Base-by-base conservation (phyloP, 92 coral and sea anemone species). In the Siderastrea radians region DNA sequence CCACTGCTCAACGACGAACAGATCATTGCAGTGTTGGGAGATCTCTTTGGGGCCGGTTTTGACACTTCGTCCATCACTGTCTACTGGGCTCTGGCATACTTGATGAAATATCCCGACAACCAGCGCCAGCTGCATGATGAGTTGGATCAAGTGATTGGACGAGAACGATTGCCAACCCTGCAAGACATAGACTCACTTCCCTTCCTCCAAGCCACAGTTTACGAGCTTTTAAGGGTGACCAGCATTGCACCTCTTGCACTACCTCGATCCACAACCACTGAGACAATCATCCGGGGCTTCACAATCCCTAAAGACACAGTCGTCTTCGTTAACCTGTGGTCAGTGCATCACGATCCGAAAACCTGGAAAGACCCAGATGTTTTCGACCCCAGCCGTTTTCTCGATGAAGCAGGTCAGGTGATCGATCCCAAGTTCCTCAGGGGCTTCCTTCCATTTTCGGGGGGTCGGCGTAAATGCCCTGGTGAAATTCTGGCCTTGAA, bases 21-120 rank as follows among this genome's bases (percentile, higher is more conserved):
- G 81, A 77, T 91, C 11, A 77, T 90, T 48, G 55, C 75, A 16
- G 88, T 76, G 10, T 51, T 95, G 50, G 49, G 44, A 6, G 98
- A 95, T 61, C 89, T 95, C 60, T 93, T 95, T 55, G 94, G 94
- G 11, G 98, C 94, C 3, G 96, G 90, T 7, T 85, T 93, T 57
- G 98, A 93, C 57, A 93, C 98, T 2, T 51, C 84, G 5, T 90
- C 95, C 46, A 15, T 79, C 54, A 84, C 89, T 2, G 68, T 95
- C 7, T 83, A 90, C 86, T 95, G 92, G 94, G 91, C 89, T 43
- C 69, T 93, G 15, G 98, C 96, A 4, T 95, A 95, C 72, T 75
- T 93, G 81, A 63, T 86, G 51, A 71, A 78, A 43, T 82, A 93
- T 59, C 94, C 93, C 1, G 80, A 93, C 9, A 84, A 93, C 51